These are phyloP conservation scores for Myathropa florea DNA, from an alignment of 2,888 invertebrate genomes.

Conservation along the genomic window DNA sequence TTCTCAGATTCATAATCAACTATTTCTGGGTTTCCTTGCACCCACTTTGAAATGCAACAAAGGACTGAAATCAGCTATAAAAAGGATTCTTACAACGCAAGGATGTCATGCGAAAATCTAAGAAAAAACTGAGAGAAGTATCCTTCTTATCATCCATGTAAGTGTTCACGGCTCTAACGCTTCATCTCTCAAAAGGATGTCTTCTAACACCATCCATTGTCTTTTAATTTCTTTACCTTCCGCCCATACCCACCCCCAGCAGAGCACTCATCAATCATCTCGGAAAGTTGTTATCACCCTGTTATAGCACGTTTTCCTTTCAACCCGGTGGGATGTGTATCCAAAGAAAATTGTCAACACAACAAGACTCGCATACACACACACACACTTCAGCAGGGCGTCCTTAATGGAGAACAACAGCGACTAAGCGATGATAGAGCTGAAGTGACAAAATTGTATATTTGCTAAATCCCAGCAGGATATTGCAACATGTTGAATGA, in stretches of 20 bases:
- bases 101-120: too few species aligned
- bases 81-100: too few species aligned
- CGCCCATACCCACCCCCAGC: neutral
- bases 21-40: too few species aligned
- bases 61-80: too few species aligned
- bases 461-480: constrained; percentile 44
- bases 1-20: too few species aligned
- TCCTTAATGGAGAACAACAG: constrained; percentile 47
- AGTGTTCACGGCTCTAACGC: neutral
- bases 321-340: neutral
- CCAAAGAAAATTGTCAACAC: constrained; percentile 47
- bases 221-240: neutral
- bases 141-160: neutral
- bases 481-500: constrained; percentile 59
- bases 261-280: constrained; percentile 14
- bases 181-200: too few species aligned
- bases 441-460: constrained; percentile 37
- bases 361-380: neutral
- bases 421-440: constrained; percentile 51
- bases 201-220: neutral
- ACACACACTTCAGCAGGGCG: neutral
- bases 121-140: too few species aligned
- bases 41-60: too few species aligned
- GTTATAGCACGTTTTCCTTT: neutral
- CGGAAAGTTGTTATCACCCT: constrained; percentile 1